Evolutionary conservation across 2,113 vertebrate genomes (phyloP).

Genomic region (Xiphophorus maculatus): DNA sequence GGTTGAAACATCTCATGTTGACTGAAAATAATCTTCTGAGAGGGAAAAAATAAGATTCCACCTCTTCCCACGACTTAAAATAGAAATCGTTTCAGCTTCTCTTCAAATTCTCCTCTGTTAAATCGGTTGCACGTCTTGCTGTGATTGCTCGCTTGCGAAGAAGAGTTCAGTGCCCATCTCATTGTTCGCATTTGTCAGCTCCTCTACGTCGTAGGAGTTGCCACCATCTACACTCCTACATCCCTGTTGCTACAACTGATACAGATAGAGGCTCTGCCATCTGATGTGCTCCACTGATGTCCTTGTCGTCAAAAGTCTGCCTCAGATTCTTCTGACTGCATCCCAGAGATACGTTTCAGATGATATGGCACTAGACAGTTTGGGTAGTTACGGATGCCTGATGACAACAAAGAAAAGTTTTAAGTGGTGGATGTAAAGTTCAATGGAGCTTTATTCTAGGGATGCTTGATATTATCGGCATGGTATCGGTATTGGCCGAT

Average conservation of each 20-base stretch:
- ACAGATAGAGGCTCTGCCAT: constrained; percentile 1
- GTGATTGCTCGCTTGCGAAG: neutral
- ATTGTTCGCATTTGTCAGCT: constrained; percentile 14
- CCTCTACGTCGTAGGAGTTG: constrained; percentile 7
- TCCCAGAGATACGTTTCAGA: neutral
- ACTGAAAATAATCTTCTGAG: neutral
- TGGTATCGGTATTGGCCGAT: no score
- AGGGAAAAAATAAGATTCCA: neutral
- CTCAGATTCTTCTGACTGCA: neutral
- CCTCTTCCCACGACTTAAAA: neutral
- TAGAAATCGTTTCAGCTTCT: constrained; percentile 1
- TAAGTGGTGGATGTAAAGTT: neutral
- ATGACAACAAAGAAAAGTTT: no score
- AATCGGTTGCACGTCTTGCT: neutral
- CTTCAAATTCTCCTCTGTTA: neutral
- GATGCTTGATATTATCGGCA: no score
- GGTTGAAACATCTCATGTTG: neutral
- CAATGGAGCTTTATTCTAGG: neutral
- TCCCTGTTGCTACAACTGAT: constrained; percentile 7
- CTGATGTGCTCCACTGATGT: constrained; percentile 13
- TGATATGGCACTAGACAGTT: neutral
- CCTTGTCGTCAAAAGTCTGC: neutral
- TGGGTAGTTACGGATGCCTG: no score
- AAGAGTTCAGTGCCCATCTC: constrained; percentile 12
- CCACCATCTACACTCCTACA: constrained; percentile 18